Base-by-base conservation (phyloP, 1,140 invertebrate genomes). In the Hypothenemus hampei region DNA sequence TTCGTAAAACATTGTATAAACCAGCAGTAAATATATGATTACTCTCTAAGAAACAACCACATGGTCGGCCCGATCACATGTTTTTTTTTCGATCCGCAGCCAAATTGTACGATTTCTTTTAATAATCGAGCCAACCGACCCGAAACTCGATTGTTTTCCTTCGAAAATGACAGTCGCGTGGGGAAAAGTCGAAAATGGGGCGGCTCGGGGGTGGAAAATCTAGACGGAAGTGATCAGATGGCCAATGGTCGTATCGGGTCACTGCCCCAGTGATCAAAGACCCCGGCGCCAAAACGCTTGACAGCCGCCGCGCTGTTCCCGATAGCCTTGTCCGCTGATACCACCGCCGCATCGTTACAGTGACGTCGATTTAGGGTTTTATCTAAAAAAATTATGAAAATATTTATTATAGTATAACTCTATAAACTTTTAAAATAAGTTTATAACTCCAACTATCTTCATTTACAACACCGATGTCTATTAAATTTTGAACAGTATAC, bases 271-370 rank as follows among this genome's bases (percentile, higher is more conserved):
- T 66, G 65, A 65, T 66, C 65, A 66, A 66, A 66, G 64, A 62
- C 60, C 54, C 65, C 65, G 65, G 65, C 65, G 65, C 65, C 63
- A 66, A 66, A 66, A 66, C 63, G 61, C 63, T 65, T 66, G 63
- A 66, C 65, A 59, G 64, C 61, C 44, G 57, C 56, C 47, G 39
- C 49, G 40, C 40, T 43, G 40, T 43, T 43, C 40, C 40, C 40
- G 40, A 43, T 43, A 43, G 40, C 22, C 35, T 37, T 37, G 35
- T 31, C 26, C 26, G 26, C 26, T 13, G 26, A 13, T 37, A 37
- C 35, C 35, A 37, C 35, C 35, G 35, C 35, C 35, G 35, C 35
- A 37, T 7, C 18, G 8, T 16, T 15, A n/a, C 35, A 37, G 35
- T 37, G 35, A 16, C 35, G 35, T 10, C 11, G 7, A 16, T 37